phyloP scores from a whole-genome alignment of 64 coral and sea anemone genomes.

The Cladopsammia gracilis region DNA sequence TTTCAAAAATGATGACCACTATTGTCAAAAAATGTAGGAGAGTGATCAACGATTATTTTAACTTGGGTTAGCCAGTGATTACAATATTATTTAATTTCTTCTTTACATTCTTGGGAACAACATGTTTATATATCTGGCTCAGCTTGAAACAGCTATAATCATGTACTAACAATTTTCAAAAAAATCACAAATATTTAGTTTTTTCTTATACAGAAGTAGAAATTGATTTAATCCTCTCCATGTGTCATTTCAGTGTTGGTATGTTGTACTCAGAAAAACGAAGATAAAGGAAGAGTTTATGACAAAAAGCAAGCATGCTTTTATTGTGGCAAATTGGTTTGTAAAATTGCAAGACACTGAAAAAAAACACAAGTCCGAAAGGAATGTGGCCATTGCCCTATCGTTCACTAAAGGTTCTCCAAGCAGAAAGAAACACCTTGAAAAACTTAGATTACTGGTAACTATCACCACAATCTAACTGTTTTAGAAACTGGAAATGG shows the following conservation, averaged over 20 bases:
- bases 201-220: not conserved
- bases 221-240: not conserved
- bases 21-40: too few relatives aligned
- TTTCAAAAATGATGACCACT: too few relatives aligned
- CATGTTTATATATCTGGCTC: too few relatives aligned
- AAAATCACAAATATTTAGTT: not conserved
- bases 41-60: too few relatives aligned
- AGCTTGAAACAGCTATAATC: too few relatives aligned
- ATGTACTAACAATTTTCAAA: too few relatives aligned
- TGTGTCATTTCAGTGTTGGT: not conserved
- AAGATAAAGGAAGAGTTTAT: not conserved
- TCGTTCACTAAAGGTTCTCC: conserved; percentile 11
- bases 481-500: conserved; percentile 46
- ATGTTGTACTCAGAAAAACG: conserved; percentile 2
- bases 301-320: conserved; percentile 16
- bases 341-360: conserved; percentile 60
- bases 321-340: conserved; percentile 38
- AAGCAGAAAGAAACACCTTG: conserved; percentile 27
- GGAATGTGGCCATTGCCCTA: conserved; percentile 34
- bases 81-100: too few relatives aligned
- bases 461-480: conserved; percentile 65
- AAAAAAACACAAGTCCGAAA: conserved; percentile 23
- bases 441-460: conserved; percentile 42
- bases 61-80: too few relatives aligned
- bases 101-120: too few relatives aligned